These are phyloP conservation scores for Eulacestoma nigropectus DNA, from an alignment of 2,113 vertebrate species.

Conservation along the genomic window DNA sequence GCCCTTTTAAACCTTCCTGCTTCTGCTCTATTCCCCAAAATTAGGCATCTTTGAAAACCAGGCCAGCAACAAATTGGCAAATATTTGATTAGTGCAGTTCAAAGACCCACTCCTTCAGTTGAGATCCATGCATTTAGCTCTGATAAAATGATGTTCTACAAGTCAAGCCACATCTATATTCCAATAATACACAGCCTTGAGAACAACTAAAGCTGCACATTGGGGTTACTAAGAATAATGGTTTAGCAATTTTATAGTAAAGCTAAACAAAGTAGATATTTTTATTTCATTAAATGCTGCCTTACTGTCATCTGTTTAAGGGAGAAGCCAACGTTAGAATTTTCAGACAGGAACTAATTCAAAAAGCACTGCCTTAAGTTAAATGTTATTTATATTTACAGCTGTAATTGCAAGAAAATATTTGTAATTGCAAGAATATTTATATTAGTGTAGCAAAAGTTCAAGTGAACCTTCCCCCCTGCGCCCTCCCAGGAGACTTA, in stretches of 20 bases:
- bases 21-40: constrained; percentile 3
- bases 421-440: background rate
- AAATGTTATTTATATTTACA: background rate
- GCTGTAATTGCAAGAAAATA: background rate
- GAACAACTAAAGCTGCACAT: background rate
- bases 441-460: background rate
- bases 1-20: background rate
- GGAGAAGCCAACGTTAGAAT: background rate
- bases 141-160: background rate
- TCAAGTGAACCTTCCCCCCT: background rate
- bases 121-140: background rate
- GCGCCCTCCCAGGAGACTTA: background rate
- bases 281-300: background rate
- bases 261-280: background rate
- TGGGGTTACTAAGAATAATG: background rate
- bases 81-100: constrained; percentile 19
- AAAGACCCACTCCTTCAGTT: background rate
- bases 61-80: background rate
- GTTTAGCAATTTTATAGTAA: background rate
- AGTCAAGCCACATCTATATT: background rate
- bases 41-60: background rate
- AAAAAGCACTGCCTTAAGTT: background rate
- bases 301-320: background rate
- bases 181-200: background rate
- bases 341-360: background rate